Evolutionary conservation across 2,113 vertebrate species (phyloP).

Genomic region (Hyperopisus bebe): DNA sequence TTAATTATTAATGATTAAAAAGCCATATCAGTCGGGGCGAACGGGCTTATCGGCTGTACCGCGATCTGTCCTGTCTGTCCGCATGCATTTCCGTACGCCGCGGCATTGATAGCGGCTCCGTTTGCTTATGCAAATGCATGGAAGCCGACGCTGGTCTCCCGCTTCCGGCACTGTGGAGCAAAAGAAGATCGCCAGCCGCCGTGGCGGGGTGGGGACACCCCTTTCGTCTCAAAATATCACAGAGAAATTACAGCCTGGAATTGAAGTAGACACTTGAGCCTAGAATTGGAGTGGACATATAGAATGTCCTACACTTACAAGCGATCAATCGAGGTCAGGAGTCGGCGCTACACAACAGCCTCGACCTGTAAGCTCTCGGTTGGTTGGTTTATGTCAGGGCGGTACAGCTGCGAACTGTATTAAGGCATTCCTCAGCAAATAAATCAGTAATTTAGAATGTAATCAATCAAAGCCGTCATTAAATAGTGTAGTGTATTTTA

Average conservation of each 20-base stretch:
- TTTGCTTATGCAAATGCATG: conserved; percentile 13
- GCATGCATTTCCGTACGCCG: not conserved
- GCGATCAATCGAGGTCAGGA: not conserved
- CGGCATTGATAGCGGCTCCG: not conserved
- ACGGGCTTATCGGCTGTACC: not conserved
- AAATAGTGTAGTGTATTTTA: not conserved
- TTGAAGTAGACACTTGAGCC: not conserved
- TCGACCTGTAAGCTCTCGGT: not conserved
- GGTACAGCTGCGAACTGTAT: not conserved
- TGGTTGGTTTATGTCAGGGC: not conserved
- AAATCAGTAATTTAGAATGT: not conserved
- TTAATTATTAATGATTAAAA: conserved; percentile 17
- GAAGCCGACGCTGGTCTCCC: not conserved
- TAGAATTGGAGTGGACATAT: not conserved
- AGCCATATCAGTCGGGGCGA: not conserved
- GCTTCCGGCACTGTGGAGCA: not conserved
- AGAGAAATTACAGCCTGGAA: not conserved
- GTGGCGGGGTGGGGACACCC: too few species aligned
- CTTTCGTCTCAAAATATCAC: not conserved
- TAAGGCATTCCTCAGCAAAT: not conserved
- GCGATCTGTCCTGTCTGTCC: not conserved
- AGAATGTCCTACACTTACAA: not conserved
- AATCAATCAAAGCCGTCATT: not conserved
- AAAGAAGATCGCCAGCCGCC: not conserved
- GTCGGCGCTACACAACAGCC: not conserved